Percentiles rank a stretch among this genome's conserved stretches.
phyloP scores from a whole-genome alignment of 2,113 vertebrate genomes.

The Mesembrinibis cayennensis region DNA sequence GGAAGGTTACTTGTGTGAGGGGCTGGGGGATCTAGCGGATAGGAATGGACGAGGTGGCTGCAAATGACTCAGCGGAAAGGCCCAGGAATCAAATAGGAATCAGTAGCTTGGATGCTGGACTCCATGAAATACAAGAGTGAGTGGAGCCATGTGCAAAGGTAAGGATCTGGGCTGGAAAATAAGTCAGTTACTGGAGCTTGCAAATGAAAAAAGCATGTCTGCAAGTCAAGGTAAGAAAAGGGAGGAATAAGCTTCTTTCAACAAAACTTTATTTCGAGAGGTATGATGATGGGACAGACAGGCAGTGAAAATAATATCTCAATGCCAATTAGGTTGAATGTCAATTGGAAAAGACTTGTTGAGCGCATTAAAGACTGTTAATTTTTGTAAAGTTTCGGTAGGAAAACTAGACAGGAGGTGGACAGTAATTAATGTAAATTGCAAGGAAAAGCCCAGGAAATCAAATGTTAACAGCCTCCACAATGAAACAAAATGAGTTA shows the following conservation, averaged over 20 bases:
- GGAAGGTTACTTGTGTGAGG: neutral
- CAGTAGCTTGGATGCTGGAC: neutral
- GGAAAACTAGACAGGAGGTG: neutral
- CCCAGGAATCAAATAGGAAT: neutral
- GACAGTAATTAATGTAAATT: constrained; percentile 56
- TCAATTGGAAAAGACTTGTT: neutral
- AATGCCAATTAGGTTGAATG: neutral
- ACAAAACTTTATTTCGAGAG: neutral
- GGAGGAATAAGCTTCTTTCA: neutral
- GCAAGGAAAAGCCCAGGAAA: constrained; percentile 26
- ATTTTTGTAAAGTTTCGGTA: neutral
- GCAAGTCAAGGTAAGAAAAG: neutral
- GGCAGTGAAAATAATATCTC: neutral
- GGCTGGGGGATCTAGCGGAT: neutral
- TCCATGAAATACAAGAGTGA: neutral
- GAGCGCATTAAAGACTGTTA: neutral
- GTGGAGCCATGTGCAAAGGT: neutral
- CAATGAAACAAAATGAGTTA: constrained; percentile 23
- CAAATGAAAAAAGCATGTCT: neutral
- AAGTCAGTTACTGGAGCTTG: neutral
- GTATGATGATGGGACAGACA: neutral
- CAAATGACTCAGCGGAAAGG: neutral
- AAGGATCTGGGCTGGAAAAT: neutral
- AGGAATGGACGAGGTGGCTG: neutral
- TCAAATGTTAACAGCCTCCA: constrained; percentile 16